Evolutionary conservation across 1,140 invertebrate species (phyloP), one percentile per base, ranked within the genome.

Genomic region (Antheraea mylitta): DNA sequence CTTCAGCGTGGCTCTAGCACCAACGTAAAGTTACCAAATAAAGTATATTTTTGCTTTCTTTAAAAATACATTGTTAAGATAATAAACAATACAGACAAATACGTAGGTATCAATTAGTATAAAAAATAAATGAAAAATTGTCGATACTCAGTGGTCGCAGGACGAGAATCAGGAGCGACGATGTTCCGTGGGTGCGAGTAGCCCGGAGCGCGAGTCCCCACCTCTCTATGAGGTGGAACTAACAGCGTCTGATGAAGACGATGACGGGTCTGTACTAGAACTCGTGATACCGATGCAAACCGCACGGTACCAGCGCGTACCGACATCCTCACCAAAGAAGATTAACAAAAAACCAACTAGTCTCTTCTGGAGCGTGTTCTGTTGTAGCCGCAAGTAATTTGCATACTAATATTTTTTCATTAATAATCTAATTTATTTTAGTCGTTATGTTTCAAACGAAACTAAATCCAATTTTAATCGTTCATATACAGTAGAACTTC

Each of bases 181-280:
- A 6, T 64, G 18, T 13, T 30, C 53, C 0, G 11, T 53, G 16
- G 22, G n/a, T 8, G 48, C 36, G 37, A n/a, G 16, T 11, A 73
- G 61, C 66, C 62, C 75, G 0, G 83, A 82, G 19, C 78, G 85
- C 1, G 76, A 78, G 0, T 85, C 86, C 0, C 82, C 89, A 0
- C 85, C 85, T 4, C 80, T 91, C 5, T 87, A 75, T 69, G 89
- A 91, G 71, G 83, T 91, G 22, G 89, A 91, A 68, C 74, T 91
- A 11, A 91, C 89, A 16, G 86, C 89, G 8, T 91, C 89, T 0
- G 87, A 91, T 22, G 88, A 91, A 73, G 87, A 90, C 4, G 88
- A 91, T 6, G 89, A 91, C n/a, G 78, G 67, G 0, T 89, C 87
- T 1, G 77, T 90, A 0, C 64, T 91, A 11, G 89, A 91, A 58